Evolutionary conservation across 2,888 invertebrate genomes (phyloP), one percentile per base, ranked within the genome.

Genomic region (Linnaemya tessellans): DNA sequence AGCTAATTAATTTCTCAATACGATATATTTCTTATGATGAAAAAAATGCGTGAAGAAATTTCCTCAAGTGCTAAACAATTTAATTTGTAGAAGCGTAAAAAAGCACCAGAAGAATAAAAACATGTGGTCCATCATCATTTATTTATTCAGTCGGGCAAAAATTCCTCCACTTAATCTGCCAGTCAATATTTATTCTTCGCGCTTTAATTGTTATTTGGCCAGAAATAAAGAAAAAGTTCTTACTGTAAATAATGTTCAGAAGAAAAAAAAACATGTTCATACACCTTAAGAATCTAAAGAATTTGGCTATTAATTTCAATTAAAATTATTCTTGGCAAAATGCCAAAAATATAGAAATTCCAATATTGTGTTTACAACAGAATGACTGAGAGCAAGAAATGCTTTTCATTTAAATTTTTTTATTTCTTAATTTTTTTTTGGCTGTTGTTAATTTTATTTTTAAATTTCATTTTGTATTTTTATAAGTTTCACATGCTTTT

Each of bases 251-350:
- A 68, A 64, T 75, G 30, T 80, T 65, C 20, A 8, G 74, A 80
- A n/a, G n/a, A n/a, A n/a, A n/a, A n/a, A n/a, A n/a, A 80, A 68
- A 74, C 46, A 74, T 80, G 35, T 80, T 71, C 58, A 80, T 82
- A 65, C 86, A 80, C 84, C 79, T 83, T 71, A 87, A 86, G 89
- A 89, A 89, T 89, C 86, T 87, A 77, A 88, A 88, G 88, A 88
- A 89, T 89, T 84, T 86, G 70, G 84, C 88, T 88, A 89, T 89
- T 89, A 89, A 89, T 89, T 88, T 88, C 87, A 84, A 87, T 88
- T 86, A 84, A 86, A 88, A 51, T 87, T 77, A 54, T 78, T 71
- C 46, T 68, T 80, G 87, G 88, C 88, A 25, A 7, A 22, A 13
- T 65, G 88, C 88, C 88, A 87, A 79, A 88, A 85, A 80, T 82